Evolutionary conservation across 2,888 invertebrate genomes (phyloP).

Genomic region (Acholoe squamosa): DNA sequence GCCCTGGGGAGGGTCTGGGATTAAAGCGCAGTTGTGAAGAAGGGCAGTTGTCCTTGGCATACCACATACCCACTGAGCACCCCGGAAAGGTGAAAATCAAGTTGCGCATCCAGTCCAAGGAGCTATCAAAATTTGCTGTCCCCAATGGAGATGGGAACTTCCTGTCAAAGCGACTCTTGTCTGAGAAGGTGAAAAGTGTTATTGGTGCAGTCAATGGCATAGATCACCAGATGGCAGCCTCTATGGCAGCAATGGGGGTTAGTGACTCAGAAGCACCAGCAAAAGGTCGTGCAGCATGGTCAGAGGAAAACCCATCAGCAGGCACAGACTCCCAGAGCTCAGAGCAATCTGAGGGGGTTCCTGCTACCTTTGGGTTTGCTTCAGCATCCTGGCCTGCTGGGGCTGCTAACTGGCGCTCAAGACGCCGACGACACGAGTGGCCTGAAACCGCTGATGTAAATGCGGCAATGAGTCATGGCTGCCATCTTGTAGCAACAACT

Average conservation of each 20-base stretch:
- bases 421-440: constrained; percentile 45
- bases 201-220: background rate
- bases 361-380: background rate
- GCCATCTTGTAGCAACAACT: background rate
- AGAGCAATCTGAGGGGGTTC: background rate
- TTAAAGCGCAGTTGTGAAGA: constrained; percentile 3
- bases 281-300: background rate
- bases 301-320: background rate
- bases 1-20: background rate
- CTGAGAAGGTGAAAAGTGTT: background rate
- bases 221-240: background rate
- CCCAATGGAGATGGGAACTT: background rate
- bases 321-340: too few relatives aligned
- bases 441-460: constrained; percentile 14
- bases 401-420: background rate
- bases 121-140: constrained; percentile 11
- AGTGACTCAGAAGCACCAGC: background rate
- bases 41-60: constrained; percentile 19
- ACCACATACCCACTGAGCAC: background rate
- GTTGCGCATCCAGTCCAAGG: background rate
- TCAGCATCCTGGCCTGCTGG: background rate
- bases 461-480: constrained; percentile 3
- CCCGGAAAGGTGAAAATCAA: background rate
- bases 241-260: background rate
- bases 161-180: background rate